These are phyloP conservation scores for Sparus aurata DNA, from an alignment of 2,797 vertebrate species.

Conservation along the genomic window DNA sequence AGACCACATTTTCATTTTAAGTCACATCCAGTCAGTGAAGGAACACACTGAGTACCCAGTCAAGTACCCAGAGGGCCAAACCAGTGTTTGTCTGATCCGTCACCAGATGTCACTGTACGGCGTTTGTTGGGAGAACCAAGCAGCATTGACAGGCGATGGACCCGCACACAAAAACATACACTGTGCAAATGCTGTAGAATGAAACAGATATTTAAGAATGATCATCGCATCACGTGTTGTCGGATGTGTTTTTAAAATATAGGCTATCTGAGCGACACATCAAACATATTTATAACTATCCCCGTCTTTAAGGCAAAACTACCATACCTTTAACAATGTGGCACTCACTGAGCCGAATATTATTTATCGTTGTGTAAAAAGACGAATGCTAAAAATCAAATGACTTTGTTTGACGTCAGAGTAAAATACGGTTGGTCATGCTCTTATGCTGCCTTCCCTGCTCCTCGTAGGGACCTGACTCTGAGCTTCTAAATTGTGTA, in stretches of 20 bases:
- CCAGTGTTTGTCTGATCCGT: neutral
- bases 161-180: neutral
- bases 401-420: slow-evolving; percentile 78
- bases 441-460: slow-evolving; percentile 59
- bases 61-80: neutral
- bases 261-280: too few relatives aligned
- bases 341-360: fast-evolving
- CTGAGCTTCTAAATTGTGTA: neutral
- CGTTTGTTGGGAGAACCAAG: neutral
- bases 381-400: slow-evolving; percentile 9
- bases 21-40: too few relatives aligned
- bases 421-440: slow-evolving; percentile 70
- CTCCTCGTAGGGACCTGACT: neutral
- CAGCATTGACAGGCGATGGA: neutral
- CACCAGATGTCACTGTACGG: slow-evolving; percentile 66
- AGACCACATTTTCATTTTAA: neutral
- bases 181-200: neutral
- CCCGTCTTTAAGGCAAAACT: neutral
- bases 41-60: neutral
- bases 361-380: neutral
- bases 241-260: neutral
- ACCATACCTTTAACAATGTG: neutral
- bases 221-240: neutral
- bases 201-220: neutral
- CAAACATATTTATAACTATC: neutral